Percentiles rank a stretch among this genome's conserved stretches.
Evolutionary conservation across 37 sponge, comb jelly and placozoan genomes (phyloP).

Genomic region (Beroe forskalii): DNA sequence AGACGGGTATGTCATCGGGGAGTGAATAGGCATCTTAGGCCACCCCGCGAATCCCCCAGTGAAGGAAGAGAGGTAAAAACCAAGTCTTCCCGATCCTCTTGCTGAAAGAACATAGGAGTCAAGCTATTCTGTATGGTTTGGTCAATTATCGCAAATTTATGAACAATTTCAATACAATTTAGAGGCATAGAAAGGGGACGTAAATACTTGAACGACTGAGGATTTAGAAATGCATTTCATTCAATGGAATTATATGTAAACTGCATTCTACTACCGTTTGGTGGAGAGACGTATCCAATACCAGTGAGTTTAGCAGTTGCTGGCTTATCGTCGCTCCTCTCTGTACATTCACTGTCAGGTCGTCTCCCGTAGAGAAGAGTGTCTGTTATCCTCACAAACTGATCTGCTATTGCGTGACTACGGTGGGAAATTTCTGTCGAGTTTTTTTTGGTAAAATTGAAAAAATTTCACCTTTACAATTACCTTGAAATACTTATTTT

Average conservation of each 20-base stretch:
- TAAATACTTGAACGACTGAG: no score
- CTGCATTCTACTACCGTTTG: background rate
- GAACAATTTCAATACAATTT: no score
- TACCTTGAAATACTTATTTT: no score
- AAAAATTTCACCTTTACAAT: background rate
- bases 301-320: background rate
- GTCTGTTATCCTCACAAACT: background rate
- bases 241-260: no score
- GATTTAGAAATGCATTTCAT: no score
- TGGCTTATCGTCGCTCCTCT: background rate
- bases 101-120: no score
- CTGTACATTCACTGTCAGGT: background rate
- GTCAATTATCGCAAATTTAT: no score
- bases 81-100: conserved; percentile 6
- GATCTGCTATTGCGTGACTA: background rate
- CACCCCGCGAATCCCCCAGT: conserved; percentile 16
- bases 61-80: conserved; percentile 31
- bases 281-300: background rate
- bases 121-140: no score
- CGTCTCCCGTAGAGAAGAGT: conserved; percentile 29
- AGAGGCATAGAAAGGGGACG: no score
- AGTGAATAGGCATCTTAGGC: background rate
- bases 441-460: no score
- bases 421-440: background rate
- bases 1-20: background rate